phyloP scores from a whole-genome alignment of 2,113 vertebrate genomes.

The Rhinopomastus cyanomelas region DNA sequence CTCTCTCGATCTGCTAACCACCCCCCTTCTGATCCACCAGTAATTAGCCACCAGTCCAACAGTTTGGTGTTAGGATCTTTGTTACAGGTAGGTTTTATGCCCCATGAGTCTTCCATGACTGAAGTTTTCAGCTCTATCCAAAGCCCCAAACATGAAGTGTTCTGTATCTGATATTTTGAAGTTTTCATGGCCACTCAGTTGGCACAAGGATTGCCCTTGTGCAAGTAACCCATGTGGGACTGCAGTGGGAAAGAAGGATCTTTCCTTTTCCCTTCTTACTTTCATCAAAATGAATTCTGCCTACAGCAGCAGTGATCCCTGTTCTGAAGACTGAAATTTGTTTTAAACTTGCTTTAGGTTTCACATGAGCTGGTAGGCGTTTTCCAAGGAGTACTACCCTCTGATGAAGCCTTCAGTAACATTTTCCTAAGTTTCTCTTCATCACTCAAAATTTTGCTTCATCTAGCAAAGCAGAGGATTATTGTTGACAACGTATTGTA shows the following conservation, averaged over 20 bases:
- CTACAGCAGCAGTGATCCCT: background rate
- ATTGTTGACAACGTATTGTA: background rate
- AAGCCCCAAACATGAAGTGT: background rate
- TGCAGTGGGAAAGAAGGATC: background rate
- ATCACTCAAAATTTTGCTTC: background rate
- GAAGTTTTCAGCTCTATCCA: background rate
- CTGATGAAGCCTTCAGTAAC: background rate
- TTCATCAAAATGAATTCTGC: background rate
- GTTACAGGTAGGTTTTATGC: background rate
- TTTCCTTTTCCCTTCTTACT: background rate
- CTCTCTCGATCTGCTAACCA: no score
- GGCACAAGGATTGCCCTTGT: background rate
- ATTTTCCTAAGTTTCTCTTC: background rate
- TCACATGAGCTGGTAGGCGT: background rate
- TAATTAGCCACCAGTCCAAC: background rate
- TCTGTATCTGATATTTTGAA: background rate
- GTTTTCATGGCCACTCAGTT: background rate
- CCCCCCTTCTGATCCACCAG: no score
- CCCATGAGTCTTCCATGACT: background rate
- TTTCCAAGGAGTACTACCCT: background rate
- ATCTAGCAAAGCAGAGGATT: background rate
- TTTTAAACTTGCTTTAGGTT: background rate
- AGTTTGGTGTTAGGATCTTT: background rate
- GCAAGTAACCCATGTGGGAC: background rate
- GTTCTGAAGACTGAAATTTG: background rate